These are phyloP conservation scores for Nannobrachium achirus DNA, from an alignment of 2,113 vertebrate genomes.

Conservation along the genomic window DNA sequence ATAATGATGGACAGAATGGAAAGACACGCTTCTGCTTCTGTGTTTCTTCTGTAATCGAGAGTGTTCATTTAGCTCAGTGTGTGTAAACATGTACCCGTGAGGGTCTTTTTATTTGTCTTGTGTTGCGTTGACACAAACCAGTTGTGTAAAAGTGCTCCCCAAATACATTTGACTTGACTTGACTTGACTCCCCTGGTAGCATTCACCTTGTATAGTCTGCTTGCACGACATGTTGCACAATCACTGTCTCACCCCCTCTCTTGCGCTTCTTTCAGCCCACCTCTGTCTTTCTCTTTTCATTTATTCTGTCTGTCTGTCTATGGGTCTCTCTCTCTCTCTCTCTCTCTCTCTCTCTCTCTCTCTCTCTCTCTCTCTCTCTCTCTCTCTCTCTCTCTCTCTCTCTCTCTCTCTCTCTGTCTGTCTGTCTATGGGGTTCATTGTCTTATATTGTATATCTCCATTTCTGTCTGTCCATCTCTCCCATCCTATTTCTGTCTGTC, in stretches of 20 bases:
- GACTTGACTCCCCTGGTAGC: background rate
- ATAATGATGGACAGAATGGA: too few relatives aligned
- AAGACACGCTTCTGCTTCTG: too few relatives aligned
- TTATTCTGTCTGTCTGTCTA: background rate
- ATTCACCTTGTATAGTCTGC: conserved; percentile 1
- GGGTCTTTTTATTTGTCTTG: too few relatives aligned
- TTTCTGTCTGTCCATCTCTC: background rate
- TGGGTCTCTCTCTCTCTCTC: background rate
- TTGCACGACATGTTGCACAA: conserved; percentile 19
- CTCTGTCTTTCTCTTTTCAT: background rate
- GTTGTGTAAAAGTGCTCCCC: background rate
- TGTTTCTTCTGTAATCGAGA: too few relatives aligned
- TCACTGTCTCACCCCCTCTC: background rate
- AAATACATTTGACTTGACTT: background rate
- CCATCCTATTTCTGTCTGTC: background rate
- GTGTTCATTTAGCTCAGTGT: too few relatives aligned
- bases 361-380: background rate
- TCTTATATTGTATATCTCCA: background rate
- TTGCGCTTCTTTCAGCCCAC: background rate
- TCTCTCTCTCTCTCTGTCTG: background rate
- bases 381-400: background rate
- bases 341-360: background rate
- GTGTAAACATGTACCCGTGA: too few relatives aligned
- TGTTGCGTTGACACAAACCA: too few relatives aligned
- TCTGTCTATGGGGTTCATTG: background rate